Conservation (phyloP, 30 jellyfish, hydroid and myxozoan species). For the Euphysa ruthae region DNA sequence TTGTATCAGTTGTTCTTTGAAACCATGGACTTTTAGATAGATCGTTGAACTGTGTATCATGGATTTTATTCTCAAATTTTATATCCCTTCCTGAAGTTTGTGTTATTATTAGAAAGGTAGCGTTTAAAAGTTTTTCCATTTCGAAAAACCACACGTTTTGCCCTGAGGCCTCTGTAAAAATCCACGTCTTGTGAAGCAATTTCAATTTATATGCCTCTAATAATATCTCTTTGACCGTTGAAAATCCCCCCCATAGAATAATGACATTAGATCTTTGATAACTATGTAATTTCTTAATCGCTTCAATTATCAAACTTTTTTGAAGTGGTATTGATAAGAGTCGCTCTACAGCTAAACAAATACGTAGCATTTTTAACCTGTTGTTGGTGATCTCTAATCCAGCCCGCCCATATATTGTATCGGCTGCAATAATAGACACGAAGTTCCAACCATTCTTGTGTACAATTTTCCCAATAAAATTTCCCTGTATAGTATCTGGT, state of each 20-base stretch:
- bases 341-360: not conserved
- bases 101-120: not conserved
- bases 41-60: not conserved
- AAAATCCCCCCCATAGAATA: slow-evolving; percentile 3
- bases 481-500: not conserved
- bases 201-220: not conserved
- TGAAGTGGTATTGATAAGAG: not conserved
- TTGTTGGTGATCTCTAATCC: not conserved
- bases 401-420: slow-evolving; percentile 5
- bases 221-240: not conserved
- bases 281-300: not conserved
- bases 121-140: not conserved
- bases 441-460: not conserved
- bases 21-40: not conserved
- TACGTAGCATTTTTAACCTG: not conserved
- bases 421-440: slow-evolving; percentile 4
- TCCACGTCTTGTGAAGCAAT: not conserved
- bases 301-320: not conserved
- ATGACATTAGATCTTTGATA: not conserved
- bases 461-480: not conserved
- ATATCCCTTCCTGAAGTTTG: not conserved
- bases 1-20: not conserved
- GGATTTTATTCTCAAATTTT: not conserved
- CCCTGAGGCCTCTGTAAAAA: slow-evolving; percentile 14
- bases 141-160: not conserved